Evolutionary conservation across 2,888 invertebrate genomes (phyloP).

Genomic region (Prostheceraeus crozeri): DNA sequence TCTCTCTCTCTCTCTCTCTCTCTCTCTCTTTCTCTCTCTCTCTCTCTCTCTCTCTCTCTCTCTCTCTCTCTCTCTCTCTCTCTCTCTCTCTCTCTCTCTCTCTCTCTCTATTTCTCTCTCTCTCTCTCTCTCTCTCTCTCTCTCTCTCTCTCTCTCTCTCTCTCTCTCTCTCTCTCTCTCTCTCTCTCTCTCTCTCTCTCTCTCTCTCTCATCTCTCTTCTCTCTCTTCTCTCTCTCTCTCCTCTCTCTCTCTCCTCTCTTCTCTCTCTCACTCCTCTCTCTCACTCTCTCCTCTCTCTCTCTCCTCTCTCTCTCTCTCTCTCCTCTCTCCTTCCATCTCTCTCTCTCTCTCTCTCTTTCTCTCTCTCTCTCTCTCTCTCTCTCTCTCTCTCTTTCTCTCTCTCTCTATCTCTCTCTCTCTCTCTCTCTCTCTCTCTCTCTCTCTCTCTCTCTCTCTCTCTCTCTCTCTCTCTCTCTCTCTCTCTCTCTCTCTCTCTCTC

Average conservation of each 20-base stretch:
- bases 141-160: constrained; percentile 8
- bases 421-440: constrained; percentile 14
- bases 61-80: constrained; percentile 8
- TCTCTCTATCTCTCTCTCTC: background rate
- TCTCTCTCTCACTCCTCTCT: background rate
- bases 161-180: constrained; percentile 8
- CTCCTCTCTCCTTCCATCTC: background rate
- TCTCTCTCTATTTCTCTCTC: constrained; percentile 1
- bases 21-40: constrained; percentile 4
- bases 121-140: constrained; percentile 8
- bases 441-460: constrained; percentile 33
- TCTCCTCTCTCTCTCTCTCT: constrained; percentile 20
- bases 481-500: constrained; percentile 32
- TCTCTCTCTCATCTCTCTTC: constrained; percentile 3
- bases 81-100: constrained; percentile 8
- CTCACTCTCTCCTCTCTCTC: constrained; percentile 1
- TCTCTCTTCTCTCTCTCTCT: constrained; percentile 5
- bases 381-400: background rate
- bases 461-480: background rate
- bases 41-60: constrained; percentile 8
- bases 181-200: constrained; percentile 8
- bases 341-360: constrained; percentile 16
- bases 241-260: background rate
- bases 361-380: background rate
- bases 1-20: background rate